Conservation (phyloP, 2,113 vertebrate species). For the Rhea americana region DNA sequence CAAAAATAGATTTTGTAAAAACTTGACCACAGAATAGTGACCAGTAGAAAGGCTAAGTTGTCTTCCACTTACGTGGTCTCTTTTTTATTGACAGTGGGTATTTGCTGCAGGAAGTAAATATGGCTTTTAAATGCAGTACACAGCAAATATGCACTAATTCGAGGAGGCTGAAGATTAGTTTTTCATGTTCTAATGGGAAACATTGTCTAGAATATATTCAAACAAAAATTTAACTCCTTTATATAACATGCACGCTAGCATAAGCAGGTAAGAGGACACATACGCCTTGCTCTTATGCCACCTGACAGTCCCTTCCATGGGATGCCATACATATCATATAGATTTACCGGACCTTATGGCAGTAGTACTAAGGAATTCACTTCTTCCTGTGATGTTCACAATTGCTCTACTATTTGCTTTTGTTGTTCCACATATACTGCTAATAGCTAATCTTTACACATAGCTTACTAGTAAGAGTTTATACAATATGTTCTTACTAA, state of each 20-base stretch:
- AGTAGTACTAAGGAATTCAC: neutral
- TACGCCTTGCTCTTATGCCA: neutral
- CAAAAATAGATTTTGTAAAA: slow-evolving; percentile 69
- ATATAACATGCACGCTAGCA: neutral
- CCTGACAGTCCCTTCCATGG: neutral
- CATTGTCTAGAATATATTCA: neutral
- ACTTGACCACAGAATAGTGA: neutral
- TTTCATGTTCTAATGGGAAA: neutral
- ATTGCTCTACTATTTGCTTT: too few species aligned
- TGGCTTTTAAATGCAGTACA: slow-evolving; percentile 12
- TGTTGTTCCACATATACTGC: neutral
- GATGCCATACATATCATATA: neutral
- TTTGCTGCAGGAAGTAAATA: slow-evolving; percentile 81
- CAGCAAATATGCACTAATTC: slow-evolving; percentile 73
- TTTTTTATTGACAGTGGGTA: slow-evolving; percentile 51
- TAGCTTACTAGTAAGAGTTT: neutral
- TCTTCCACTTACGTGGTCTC: slow-evolving; percentile 25
- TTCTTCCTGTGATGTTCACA: neutral
- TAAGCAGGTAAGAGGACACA: neutral
- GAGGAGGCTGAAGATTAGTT: slow-evolving; percentile 36
- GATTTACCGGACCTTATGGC: neutral
- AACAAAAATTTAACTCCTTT: neutral
- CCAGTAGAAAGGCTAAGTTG: slow-evolving; percentile 69
- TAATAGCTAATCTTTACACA: neutral
- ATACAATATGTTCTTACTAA: too few species aligned